A percentile compares a stretch with the other conserved stretches of the same genome.
Conservation (phyloP, 2,888 invertebrate genomes). For the Cancer borealis region DNA sequence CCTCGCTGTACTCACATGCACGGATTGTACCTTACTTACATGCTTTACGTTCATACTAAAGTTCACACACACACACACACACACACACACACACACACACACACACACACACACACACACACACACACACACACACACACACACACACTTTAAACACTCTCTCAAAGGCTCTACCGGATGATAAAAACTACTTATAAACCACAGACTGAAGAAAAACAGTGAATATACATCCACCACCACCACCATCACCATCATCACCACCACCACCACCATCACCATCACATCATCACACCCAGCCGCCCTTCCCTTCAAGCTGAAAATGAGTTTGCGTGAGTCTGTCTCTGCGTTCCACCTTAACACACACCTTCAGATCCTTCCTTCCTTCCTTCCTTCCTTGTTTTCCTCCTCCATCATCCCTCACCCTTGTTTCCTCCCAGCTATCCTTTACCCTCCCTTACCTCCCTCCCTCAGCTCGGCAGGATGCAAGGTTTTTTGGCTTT, state of each 20-base stretch:
- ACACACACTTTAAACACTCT: not conserved
- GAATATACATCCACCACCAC: not conserved
- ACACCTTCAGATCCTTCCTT: not conserved
- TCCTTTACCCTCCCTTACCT: not conserved
- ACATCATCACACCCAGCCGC: not conserved
- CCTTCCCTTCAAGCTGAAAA: not conserved
- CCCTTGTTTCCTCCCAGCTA: not conserved
- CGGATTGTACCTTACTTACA: no score
- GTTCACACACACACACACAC: not conserved
- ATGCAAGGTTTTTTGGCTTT: not conserved
- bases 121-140: conserved; percentile 28
- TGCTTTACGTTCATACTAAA: no score
- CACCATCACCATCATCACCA: not conserved
- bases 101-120: conserved; percentile 11
- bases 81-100: not conserved
- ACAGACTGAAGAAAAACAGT: not conserved
- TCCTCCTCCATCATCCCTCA: not conserved
- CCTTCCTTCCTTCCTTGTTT: not conserved
- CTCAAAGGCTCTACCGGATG: no score
- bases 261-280: not conserved
- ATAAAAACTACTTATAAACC: not conserved
- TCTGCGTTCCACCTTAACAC: not conserved
- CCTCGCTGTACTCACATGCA: no score
- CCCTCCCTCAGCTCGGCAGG: not conserved
- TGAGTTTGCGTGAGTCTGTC: not conserved